Conservation (phyloP, 2,113 vertebrate genomes). For the Limanda limanda region DNA sequence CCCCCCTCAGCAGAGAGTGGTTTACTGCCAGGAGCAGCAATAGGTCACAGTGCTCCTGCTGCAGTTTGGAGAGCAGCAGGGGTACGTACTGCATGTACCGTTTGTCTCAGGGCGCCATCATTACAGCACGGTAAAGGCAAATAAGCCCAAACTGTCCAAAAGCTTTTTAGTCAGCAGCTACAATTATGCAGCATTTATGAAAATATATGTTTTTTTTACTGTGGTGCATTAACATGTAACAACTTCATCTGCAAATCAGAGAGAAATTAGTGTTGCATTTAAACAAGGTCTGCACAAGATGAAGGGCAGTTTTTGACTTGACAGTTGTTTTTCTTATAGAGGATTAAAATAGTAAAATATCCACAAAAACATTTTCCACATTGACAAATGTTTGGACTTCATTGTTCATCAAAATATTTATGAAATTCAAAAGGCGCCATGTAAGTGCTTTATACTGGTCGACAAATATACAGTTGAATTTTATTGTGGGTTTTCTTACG, state of each 20-base stretch:
- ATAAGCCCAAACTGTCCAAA: conserved; percentile 25
- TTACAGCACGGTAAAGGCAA: conserved; percentile 29
- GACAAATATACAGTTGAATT: neutral
- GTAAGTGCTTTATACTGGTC: neutral
- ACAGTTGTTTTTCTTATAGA: too few species aligned
- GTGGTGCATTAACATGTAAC: neutral
- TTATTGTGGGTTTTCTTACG: neutral
- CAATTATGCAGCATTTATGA: conserved; percentile 23
- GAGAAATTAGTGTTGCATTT: neutral
- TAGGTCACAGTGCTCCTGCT: conserved; percentile 43
- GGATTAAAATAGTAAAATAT: too few species aligned
- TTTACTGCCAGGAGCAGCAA: conserved; percentile 25
- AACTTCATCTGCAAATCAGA: conserved; percentile 5
- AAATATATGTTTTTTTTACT: neutral
- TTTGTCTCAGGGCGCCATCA: conserved; percentile 37
- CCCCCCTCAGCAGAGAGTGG: conserved; percentile 22
- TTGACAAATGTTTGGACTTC: neutral
- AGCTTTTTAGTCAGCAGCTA: conserved; percentile 16
- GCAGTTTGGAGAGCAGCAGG: conserved; percentile 35
- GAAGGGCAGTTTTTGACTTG: too few species aligned
- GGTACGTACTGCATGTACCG: neutral
- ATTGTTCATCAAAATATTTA: neutral
- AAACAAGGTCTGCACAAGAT: too few species aligned
- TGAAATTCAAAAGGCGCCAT: neutral
- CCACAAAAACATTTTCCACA: too few species aligned